Percentiles rank a stretch among this genome's conserved stretches.
Conservation (phyloP, 2,888 invertebrate species). For the Actias luna region DNA sequence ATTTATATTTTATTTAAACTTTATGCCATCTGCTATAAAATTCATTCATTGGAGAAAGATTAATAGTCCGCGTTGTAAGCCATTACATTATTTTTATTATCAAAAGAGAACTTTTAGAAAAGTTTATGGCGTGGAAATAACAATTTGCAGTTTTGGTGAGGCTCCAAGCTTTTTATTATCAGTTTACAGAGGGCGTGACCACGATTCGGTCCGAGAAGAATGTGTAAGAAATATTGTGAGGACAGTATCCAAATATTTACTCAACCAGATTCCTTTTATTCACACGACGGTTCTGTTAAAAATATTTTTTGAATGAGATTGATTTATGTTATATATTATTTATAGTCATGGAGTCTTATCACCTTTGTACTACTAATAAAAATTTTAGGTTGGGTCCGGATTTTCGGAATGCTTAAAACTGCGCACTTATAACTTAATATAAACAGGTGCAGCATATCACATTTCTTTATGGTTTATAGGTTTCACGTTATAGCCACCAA, state of each 20-base stretch:
- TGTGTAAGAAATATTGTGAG: conserved; percentile 65
- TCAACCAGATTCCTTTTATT: conserved; percentile 43
- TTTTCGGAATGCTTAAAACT: too few species aligned
- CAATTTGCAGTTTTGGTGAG: conserved; percentile 74
- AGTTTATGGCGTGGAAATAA: conserved; percentile 76
- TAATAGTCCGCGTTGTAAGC: conserved; percentile 59
- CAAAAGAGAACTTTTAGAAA: conserved; percentile 59
- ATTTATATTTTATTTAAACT: too few species aligned
- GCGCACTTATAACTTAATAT: too few species aligned
- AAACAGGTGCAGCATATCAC: too few species aligned
- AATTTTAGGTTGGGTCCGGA: too few species aligned
- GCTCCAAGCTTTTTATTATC: conserved; percentile 52
- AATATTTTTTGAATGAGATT: not conserved
- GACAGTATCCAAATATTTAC: conserved; percentile 77
- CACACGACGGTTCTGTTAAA: not conserved
- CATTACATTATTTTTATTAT: conserved; percentile 49
- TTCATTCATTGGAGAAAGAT: conserved; percentile 64
- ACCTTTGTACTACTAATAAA: too few species aligned
- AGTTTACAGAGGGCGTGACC: conserved; percentile 70
- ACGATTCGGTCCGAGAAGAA: conserved; percentile 42
- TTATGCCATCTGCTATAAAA: conserved; percentile 52
- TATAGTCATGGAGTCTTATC: not conserved
- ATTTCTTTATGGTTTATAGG: too few species aligned
- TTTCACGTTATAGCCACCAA: too few species aligned
- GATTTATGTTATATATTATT: conserved; percentile 10